Base-by-base conservation (phyloP, 2,888 invertebrate genomes). In the Notocelia uddmanniana region DNA sequence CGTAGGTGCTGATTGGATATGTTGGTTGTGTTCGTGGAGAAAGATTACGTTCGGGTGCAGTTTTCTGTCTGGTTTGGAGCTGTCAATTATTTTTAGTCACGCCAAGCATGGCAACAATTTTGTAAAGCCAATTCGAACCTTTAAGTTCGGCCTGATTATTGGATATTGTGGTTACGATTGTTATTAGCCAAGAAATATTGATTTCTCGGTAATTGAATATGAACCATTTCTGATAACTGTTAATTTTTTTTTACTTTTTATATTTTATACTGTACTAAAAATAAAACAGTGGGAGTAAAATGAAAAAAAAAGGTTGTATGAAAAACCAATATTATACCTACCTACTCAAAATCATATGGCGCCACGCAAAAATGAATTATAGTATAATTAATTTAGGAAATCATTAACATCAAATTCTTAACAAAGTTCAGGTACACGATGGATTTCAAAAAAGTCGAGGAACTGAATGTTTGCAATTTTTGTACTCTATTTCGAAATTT, bases 21-120 rank as follows among this genome's bases (percentile, higher is more conserved):
- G 45, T 55, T 34, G 45, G 54, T 23, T 19, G 66, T 64, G 72
- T 72, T 59, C 67, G 55, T 72, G 71, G 60, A 54, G 23, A 55
- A 48, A 19, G 8, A 37, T 54, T 13, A 55, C 21, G 54, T 41
- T 37, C 34, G 54, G 54, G 66, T 62, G 60, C 72, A 60, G 54
- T 45, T 48, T 66, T 59, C 45, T 54, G 71, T 55, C 34, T 52
- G 21, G 37, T 23, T 48, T 54, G 11, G n/a, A 63, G 21, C 26
- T 11, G 31, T 15, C 37, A 45, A 41, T 55, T 31, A 31, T 8
- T 31, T 8, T 31, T 66, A 2, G 18, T 55, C 55, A 55, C 9
- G 55, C 26, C 19, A 54, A 54, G 10, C 34, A 34, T 54, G 21
- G 21, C n/a, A 34, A 21, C 21, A 34, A 52, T 21, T 34, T 34